Base-by-base conservation (phyloP, 2,797 vertebrate species). In the Amazona ochrocephala region DNA sequence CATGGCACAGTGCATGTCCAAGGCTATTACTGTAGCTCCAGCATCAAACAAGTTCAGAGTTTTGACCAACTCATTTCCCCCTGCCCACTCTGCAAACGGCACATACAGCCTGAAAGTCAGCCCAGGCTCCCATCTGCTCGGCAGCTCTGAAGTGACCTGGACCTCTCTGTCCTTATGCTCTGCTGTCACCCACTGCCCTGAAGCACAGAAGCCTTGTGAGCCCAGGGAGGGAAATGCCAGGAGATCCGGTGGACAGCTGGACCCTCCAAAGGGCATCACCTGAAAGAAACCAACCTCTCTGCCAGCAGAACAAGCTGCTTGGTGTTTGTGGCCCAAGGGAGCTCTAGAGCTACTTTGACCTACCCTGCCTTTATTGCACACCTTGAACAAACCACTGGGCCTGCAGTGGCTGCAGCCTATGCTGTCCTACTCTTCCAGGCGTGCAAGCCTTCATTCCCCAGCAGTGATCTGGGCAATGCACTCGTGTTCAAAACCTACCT, bases 301-400 rank as follows among this genome's bases (percentile, higher is more conserved):
- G 41, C 20, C 64, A 56, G 47, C 18, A 83, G n/a, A 84, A 83
- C 11, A 79, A 90, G 62, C 22, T 9, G 17, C 9, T 72, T 68
- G 34, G 66, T 19, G 76, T 84, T 41, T 62, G 47, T 61, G 53
- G 11, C 26, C 64, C 9, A 75, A 61, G 13, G 13, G 21, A 75
- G 1, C 20, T 53, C 30, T 88, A 88, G 51, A 68, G 21, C 27
- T 65, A 19, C 54, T 83, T 75, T 56, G 32, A 75, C 30, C 3
- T 22, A 24, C 3, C 23, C 18, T 80, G 32, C 6, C 17, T 68
- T 78, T 66, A 60, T 6, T 54, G 50, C 39, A 44, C 34, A 34
- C 21, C 50, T 78, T 2, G 2, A 78, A 66, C 30, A 16, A 14
- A 24, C 0, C 0, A 0, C 6, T n/a, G 32, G 13, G 23, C 29